phyloP scores from a whole-genome alignment of 2,113 vertebrate species.

The Ceyx melanurus region DNA sequence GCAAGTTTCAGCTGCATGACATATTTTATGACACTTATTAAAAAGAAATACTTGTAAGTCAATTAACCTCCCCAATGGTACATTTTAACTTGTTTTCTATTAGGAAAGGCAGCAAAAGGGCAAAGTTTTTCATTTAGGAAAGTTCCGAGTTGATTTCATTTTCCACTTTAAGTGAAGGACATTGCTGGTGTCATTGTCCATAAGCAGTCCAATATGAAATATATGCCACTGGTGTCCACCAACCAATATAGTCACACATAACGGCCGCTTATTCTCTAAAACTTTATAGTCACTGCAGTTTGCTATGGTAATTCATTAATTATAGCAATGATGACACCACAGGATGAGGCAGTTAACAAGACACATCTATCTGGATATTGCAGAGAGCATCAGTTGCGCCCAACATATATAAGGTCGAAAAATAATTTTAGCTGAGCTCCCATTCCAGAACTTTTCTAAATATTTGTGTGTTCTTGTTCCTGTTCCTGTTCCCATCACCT shows the following conservation, averaged over 20 bases:
- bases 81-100: slow-evolving; percentile 80
- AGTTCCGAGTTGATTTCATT: slow-evolving; percentile 59
- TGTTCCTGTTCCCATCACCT: background rate
- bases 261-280: slow-evolving; percentile 11
- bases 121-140: slow-evolving; percentile 66
- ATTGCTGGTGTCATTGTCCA: background rate
- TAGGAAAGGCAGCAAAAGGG: slow-evolving; percentile 69
- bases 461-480: background rate
- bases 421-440: background rate
- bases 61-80: slow-evolving; percentile 74
- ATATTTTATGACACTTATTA: slow-evolving; percentile 80
- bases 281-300: slow-evolving; percentile 58
- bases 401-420: slow-evolving; percentile 4
- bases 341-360: slow-evolving; percentile 58
- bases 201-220: slow-evolving; percentile 54
- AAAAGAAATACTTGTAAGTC: slow-evolving; percentile 78
- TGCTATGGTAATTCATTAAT: slow-evolving; percentile 69
- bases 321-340: slow-evolving; percentile 64
- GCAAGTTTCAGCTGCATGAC: slow-evolving; percentile 72
- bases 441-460: background rate
- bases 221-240: slow-evolving; percentile 1
- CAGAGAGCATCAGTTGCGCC: background rate
- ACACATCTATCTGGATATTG: slow-evolving; percentile 49
- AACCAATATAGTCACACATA: slow-evolving; percentile 4
- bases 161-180: slow-evolving; percentile 29